phyloP scores from a whole-genome alignment of 2,113 vertebrate genomes.

The Physeter macrocephalus region DNA sequence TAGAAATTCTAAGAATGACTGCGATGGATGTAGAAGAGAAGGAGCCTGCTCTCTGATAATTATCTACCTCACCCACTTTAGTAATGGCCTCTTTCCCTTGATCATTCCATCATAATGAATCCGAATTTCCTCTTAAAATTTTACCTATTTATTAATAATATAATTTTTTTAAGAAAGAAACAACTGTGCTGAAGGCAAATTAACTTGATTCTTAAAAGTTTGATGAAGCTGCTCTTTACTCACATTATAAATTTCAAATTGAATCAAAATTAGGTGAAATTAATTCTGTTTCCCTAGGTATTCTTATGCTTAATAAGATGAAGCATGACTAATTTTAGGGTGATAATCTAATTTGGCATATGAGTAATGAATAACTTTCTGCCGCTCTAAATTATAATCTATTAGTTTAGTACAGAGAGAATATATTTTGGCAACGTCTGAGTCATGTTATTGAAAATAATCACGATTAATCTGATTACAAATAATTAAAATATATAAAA shows the following conservation, averaged over 20 bases:
- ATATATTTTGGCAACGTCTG: background rate
- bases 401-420: background rate
- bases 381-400: background rate
- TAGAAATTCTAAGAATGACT: background rate
- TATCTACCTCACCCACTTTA: background rate
- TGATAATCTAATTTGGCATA: background rate
- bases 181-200: background rate
- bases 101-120: background rate
- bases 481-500: background rate
- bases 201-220: background rate
- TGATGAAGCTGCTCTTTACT: background rate
- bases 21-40: background rate
- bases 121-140: background rate
- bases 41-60: background rate
- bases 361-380: background rate
- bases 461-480: background rate
- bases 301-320: background rate
- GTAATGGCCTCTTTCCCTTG: background rate
- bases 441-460: background rate
- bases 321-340: background rate
- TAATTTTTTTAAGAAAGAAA: background rate
- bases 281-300: background rate
- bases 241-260: conserved; percentile 11
- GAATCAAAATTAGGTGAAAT: conserved; percentile 5
- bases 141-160: background rate